Evolutionary conservation across 2,113 vertebrate species (phyloP).

Genomic region (Sialia sialis): DNA sequence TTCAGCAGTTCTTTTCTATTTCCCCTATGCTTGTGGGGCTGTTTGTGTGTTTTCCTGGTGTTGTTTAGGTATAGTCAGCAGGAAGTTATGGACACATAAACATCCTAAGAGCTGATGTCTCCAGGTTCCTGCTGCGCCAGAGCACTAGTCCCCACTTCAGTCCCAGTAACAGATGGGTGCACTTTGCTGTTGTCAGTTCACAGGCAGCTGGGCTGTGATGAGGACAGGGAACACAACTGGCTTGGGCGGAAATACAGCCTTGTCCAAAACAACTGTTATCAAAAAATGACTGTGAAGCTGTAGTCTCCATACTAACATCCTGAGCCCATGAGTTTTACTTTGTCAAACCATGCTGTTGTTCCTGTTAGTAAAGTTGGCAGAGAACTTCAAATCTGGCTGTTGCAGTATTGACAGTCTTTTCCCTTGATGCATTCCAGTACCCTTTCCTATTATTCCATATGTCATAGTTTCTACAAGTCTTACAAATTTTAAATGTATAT

Average conservation of each 20-base stretch:
- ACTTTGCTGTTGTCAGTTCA: neutral
- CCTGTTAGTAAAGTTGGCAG: neutral
- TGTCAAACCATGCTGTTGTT: neutral
- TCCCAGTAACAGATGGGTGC: neutral
- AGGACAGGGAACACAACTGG: neutral
- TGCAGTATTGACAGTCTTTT: neutral
- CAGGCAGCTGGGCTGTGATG: neutral
- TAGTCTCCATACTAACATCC: neutral
- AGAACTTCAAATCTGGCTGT: neutral
- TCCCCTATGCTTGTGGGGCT: neutral
- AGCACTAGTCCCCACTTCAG: neutral
- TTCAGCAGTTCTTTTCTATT: neutral
- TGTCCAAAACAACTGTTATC: neutral
- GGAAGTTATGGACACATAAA: neutral
- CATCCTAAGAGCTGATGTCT: rapidly evolving
- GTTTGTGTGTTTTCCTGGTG: neutral
- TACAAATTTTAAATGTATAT: neutral
- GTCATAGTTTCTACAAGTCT: neutral
- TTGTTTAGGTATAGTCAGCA: neutral
- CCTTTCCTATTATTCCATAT: neutral
- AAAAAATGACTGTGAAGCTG: neutral
- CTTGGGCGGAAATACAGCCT: neutral
- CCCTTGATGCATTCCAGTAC: neutral
- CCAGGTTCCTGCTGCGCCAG: neutral
- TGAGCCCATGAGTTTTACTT: neutral